phyloP scores from a whole-genome alignment of 2,888 invertebrate species.

The Melieria omissa region DNA sequence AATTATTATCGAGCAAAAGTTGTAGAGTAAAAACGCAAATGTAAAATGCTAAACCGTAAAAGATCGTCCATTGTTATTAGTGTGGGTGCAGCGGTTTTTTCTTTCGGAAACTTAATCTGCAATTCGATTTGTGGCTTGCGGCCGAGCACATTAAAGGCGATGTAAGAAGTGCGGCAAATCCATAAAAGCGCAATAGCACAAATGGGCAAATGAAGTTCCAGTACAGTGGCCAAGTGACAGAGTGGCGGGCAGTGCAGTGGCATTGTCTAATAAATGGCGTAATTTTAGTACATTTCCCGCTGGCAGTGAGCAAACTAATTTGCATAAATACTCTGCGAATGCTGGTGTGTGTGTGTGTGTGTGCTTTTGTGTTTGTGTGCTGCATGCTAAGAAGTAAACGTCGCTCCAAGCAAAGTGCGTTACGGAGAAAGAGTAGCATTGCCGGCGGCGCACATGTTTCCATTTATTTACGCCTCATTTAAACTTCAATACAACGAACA shows the following conservation, averaged over 20 bases:
- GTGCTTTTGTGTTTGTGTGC: not conserved
- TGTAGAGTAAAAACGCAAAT: too few relatives aligned
- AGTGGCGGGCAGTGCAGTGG: not conserved
- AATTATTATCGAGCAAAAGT: slow-evolving; percentile 46
- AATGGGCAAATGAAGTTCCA: too few relatives aligned
- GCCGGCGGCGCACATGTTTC: slow-evolving; percentile 42
- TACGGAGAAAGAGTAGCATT: too few relatives aligned
- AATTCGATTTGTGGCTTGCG: too few relatives aligned
- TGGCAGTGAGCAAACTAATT: not conserved
- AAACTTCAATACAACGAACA: slow-evolving; percentile 43
- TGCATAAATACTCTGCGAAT: not conserved
- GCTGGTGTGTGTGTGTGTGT: not conserved
- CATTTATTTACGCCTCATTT: slow-evolving; percentile 61
- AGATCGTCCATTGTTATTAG: too few relatives aligned
- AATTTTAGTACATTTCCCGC: slow-evolving; percentile 1
- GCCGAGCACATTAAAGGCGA: too few relatives aligned
- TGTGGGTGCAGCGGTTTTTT: too few relatives aligned
- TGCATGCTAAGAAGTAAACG: not conserved
- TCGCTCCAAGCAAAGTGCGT: not conserved
- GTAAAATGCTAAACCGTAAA: too few relatives aligned
- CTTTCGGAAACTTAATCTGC: too few relatives aligned
- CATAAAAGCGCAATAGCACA: too few relatives aligned
- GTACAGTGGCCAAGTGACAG: too few relatives aligned
- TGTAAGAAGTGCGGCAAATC: too few relatives aligned
- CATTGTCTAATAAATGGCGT: slow-evolving; percentile 12